Percentiles rank a stretch among this genome's conserved stretches.
Conservation (phyloP, 1,140 invertebrate genomes). For the Tenebrio molitor region DNA sequence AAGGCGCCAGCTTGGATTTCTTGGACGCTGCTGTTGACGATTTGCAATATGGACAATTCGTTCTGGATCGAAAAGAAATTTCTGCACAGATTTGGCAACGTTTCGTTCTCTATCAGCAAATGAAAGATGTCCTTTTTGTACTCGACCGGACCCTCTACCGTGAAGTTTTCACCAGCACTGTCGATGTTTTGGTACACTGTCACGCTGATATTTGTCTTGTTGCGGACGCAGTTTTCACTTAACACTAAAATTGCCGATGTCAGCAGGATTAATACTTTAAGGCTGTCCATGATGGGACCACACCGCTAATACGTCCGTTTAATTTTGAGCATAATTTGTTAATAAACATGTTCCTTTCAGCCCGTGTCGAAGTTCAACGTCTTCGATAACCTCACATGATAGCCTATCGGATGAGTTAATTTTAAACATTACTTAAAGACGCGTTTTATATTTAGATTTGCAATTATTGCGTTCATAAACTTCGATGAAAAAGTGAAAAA, state of each 20-base stretch:
- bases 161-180: slow-evolving; percentile 45
- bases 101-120: slow-evolving; percentile 46
- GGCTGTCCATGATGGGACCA: slow-evolving; percentile 15
- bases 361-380: slow-evolving; percentile 36
- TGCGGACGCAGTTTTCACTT: slow-evolving; percentile 43
- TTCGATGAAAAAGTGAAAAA: background rate
- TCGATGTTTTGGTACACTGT: slow-evolving; percentile 43
- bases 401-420: slow-evolving; percentile 25
- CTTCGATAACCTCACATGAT: slow-evolving; percentile 39
- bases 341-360: slow-evolving; percentile 40
- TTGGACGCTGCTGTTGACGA: slow-evolving; percentile 46
- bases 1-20: slow-evolving; percentile 47
- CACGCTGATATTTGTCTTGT: slow-evolving; percentile 33
- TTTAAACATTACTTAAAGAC: slow-evolving; percentile 37
- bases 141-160: slow-evolving; percentile 20
- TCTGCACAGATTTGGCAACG: slow-evolving; percentile 44
- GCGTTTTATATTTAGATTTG: slow-evolving; percentile 34
- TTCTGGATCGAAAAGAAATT: slow-evolving; percentile 48
- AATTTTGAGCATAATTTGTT: slow-evolving; percentile 41
- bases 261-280: slow-evolving; percentile 15
- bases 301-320: slow-evolving; percentile 31
- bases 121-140: slow-evolving; percentile 48
- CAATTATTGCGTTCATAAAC: slow-evolving; percentile 8
- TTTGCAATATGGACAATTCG: slow-evolving; percentile 49
- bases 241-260: slow-evolving; percentile 8